Evolutionary conservation across 2,888 invertebrate species (phyloP), one percentile per base, ranked within the genome.

Genomic region (Drosophila multiciliata): DNA sequence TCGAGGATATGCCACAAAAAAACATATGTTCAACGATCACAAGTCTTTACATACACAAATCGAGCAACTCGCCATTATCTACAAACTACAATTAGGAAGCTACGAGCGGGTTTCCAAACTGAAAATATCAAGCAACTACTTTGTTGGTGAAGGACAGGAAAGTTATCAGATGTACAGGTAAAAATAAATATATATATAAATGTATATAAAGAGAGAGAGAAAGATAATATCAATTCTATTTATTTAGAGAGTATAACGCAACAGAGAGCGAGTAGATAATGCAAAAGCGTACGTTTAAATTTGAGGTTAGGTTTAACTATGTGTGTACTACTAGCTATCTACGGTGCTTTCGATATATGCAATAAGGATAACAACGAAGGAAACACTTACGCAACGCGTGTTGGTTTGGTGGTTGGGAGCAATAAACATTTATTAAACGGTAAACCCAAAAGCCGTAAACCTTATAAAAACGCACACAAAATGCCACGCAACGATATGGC

Each of bases 331-430:
- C n/a, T 38, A n/a, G 29, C 38, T 40, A 29, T 49, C 54, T 65
- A 50, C n/a, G 54, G 79, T 78, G 79, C 75, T 66, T 52, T 67
- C 20, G 26, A 36, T 55, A 75, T 50, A 61, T 59, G 65, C 72
- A 72, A 66, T 66, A 59, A 58, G 67, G 50, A 68, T 83, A 83
- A 73, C 66, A 84, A 81, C 72, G 75, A 84, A 73, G 64, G 72
- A 82, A 83, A 83, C 83, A 89, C 84, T 86, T 86, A 85, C 89
- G 79, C 81, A 70, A 83, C 74, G 74, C 75, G 73, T 69, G 75
- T 45, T 45, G 45, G 45, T 45, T 45, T 45, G 45, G 45, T 66
- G 38, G 55, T 66, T 71, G 55, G 73, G 73, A 85, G 77, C 68
- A 70, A 78, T 72, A 80, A 82, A 80, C 83, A 82, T 83, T 82